phyloP scores from a whole-genome alignment of 2,113 vertebrate species.

The Halcyon malimbica region DNA sequence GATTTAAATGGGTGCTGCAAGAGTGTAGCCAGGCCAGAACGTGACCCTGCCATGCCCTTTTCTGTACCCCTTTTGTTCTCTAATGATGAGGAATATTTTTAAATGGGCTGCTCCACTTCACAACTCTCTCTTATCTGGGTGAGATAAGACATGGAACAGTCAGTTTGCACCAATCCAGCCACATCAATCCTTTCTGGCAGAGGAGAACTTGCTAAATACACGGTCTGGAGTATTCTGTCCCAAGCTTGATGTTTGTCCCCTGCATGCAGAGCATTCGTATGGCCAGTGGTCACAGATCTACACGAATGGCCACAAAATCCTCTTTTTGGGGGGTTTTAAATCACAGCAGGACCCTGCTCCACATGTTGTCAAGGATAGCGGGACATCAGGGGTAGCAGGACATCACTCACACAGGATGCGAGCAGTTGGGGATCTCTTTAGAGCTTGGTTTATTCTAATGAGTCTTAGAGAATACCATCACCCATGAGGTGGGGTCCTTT shows the following conservation, averaged over 20 bases:
- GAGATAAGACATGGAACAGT: not conserved
- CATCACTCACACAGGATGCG: no score
- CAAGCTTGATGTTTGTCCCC: not conserved
- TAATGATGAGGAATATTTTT: not conserved
- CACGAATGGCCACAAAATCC: fast-evolving
- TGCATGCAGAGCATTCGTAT: not conserved
- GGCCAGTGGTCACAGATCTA: not conserved
- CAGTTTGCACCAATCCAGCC: not conserved
- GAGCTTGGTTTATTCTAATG: no score
- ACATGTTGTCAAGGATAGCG: not conserved
- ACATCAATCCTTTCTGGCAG: not conserved
- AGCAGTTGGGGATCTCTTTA: no score
- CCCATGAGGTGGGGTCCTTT: no score
- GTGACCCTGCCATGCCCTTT: not conserved
- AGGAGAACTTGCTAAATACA: not conserved
- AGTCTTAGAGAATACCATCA: no score
- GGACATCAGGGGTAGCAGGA: no score
- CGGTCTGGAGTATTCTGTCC: not conserved
- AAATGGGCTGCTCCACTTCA: not conserved
- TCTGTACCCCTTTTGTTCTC: not conserved
- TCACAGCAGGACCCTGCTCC: not conserved
- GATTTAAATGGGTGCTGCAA: not conserved
- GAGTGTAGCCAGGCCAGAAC: not conserved
- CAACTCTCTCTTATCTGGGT: not conserved
- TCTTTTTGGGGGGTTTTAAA: not conserved